Percentiles rank a stretch among this genome's conserved stretches.
Conservation (phyloP, 2,113 vertebrate genomes). For the Catharus fuscescens region DNA sequence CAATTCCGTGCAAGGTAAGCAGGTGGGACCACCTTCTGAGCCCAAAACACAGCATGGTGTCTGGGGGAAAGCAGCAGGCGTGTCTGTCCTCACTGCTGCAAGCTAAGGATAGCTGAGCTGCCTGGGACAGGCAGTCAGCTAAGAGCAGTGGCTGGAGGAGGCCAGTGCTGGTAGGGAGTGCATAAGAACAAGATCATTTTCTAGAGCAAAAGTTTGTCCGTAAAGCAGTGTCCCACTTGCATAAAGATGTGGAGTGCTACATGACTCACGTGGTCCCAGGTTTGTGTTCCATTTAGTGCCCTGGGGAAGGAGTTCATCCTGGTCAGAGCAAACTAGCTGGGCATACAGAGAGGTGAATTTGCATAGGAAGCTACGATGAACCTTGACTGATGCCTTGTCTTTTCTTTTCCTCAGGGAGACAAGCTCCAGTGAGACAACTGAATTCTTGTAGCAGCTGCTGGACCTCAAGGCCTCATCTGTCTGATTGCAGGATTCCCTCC, state of each 20-base stretch:
- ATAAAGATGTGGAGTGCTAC: neutral
- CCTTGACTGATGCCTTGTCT: conserved; percentile 15
- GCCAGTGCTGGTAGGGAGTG: neutral
- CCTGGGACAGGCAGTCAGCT: neutral
- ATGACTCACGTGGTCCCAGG: neutral
- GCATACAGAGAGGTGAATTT: neutral
- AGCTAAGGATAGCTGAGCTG: neutral
- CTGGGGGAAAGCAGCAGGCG: neutral
- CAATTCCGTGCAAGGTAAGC: conserved; percentile 77
- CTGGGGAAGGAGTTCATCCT: neutral
- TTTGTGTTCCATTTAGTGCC: neutral
- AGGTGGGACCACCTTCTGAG: neutral
- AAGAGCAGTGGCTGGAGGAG: neutral
- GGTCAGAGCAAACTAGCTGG: neutral
- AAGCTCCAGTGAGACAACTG: conserved; percentile 75
- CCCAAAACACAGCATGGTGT: neutral
- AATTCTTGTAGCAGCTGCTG: conserved; percentile 76
- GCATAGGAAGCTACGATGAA: neutral
- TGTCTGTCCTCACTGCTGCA: neutral
- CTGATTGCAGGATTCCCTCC: conserved; percentile 60
- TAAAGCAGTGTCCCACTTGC: neutral
- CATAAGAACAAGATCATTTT: neutral
- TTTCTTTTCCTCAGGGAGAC: conserved; percentile 70
- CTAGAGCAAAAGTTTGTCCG: neutral
- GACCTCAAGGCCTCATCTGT: conserved; percentile 63